These are phyloP conservation scores for Himalopsyche phryganea DNA, from an alignment of 1,140 invertebrate genomes.

Conservation along the genomic window DNA sequence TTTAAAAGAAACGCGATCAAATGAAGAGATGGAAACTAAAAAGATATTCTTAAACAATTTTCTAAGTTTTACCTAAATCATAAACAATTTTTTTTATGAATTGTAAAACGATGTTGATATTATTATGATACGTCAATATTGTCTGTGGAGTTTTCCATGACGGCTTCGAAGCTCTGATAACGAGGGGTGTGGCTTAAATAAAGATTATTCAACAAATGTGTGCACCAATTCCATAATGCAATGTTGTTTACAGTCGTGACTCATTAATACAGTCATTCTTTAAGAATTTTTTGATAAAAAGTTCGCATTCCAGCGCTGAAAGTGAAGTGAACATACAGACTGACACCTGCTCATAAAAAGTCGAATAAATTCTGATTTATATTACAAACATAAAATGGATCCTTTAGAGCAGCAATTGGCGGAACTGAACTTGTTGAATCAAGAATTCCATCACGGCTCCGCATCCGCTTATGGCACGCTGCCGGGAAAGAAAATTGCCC, in stretches of 20 bases:
- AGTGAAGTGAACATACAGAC: too few relatives aligned
- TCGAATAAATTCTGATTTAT: too few relatives aligned
- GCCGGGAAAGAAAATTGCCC: constrained; percentile 63
- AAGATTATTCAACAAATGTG: constrained; percentile 4
- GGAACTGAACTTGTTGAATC: constrained; percentile 54
- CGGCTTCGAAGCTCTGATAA: constrained; percentile 14
- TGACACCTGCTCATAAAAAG: too few relatives aligned
- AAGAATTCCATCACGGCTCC: constrained; percentile 40
- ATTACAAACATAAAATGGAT: constrained; percentile 44
- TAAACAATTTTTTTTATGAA: too few relatives aligned
- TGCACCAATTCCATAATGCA: neutral
- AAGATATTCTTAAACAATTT: too few relatives aligned
- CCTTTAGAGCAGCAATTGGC: constrained; percentile 57
- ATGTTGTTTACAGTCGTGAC: constrained; percentile 10
- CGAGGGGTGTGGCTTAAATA: constrained; percentile 19
- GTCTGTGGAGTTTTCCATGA: neutral
- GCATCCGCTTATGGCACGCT: constrained; percentile 31
- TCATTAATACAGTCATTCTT: constrained; percentile 5
- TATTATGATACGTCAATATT: too few relatives aligned
- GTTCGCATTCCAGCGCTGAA: too few relatives aligned
- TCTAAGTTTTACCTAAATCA: too few relatives aligned
- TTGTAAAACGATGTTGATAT: too few relatives aligned
- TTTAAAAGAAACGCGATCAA: neutral
- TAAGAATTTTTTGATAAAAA: neutral
- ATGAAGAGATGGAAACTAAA: neutral